Base-by-base conservation (phyloP, 2,797 vertebrate species). In the Intellagama lesueurii region DNA sequence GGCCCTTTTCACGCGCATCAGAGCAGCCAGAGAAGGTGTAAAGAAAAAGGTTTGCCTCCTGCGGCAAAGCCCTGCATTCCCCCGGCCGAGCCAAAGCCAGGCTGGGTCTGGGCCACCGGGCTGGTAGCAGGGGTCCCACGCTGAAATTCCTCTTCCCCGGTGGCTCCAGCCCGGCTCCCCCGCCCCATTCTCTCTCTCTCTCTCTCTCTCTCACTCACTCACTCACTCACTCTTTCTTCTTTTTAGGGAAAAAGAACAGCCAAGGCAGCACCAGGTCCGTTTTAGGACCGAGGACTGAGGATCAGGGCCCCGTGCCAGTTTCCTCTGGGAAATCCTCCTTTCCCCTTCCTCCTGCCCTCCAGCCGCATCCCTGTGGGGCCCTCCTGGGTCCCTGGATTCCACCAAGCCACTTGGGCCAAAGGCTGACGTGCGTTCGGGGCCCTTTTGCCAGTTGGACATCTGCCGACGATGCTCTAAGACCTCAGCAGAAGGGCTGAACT, bases 1-100 rank as follows among this genome's bases (percentile, higher is more conserved):
- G 26, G 28, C 26, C 68, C 68, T 70, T 5, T 70, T 30, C 30
- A 22, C 24, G 28, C 28, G 2, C 28, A n/a, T 28, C 28, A 2
- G 26, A 8, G 7, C 69, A 70, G 69, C 26, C 52, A 56, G 12
- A 56, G 52, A 14, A 56, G 40, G 40, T 40, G 40, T 40, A 40
- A 40, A 40, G 40, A 40, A 40, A 40, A 56, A 14, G 52, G 52
- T 56, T 12, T 56, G 9, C 52, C 52, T 56, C 52, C 52, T 3
- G 9, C 14, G 11, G 52, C 0, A 32, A 11, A 30, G 4, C 1
- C 16, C 19, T 32, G 22, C 8, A 0, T n/a, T 1, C 44, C 30
- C 79, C 4, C 4, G 28, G 16, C 40, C 9, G 2, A 6, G 32
- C 60, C 14, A 19, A 28, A 22, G 30, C 30, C 78, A 17, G 16